phyloP scores from a whole-genome alignment of 2,797 vertebrate species.

The Helicolenus hilgendorfi region DNA sequence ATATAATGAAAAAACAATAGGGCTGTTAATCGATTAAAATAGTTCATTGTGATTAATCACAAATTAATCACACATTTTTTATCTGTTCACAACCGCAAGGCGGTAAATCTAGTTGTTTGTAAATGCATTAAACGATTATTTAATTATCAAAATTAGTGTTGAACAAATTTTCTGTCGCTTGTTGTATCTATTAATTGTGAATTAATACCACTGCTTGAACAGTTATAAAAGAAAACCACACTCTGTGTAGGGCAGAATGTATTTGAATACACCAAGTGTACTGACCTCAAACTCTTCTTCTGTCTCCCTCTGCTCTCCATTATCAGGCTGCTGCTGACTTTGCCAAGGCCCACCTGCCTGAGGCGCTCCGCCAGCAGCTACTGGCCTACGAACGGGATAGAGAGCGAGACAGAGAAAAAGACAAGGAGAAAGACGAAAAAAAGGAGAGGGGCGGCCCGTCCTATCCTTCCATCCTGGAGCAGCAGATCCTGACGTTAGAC shows the following conservation, averaged over 20 bases:
- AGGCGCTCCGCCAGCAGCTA: slow-evolving; percentile 95
- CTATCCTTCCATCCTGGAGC: slow-evolving; percentile 95
- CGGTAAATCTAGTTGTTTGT: background rate
- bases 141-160: background rate
- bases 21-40: background rate
- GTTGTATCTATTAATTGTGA: background rate
- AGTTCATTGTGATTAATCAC: background rate
- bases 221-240: background rate
- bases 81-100: no score
- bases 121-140: background rate
- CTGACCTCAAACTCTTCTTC: slow-evolving; percentile 27
- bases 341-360: slow-evolving; percentile 94
- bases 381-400: slow-evolving; percentile 95
- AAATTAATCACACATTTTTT: background rate
- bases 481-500: slow-evolving; percentile 96
- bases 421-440: slow-evolving; percentile 91
- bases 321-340: slow-evolving; percentile 96
- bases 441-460: slow-evolving; percentile 88
- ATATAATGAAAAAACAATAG: background rate
- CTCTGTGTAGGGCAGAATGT: background rate
- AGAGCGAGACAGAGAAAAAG: slow-evolving; percentile 85
- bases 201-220: background rate
- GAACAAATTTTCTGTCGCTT: background rate
- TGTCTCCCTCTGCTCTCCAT: slow-evolving; percentile 45
- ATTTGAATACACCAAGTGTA: background rate